These are phyloP conservation scores for Caracal caracal DNA, from an alignment of 2,113 vertebrate species.

Conservation along the genomic window DNA sequence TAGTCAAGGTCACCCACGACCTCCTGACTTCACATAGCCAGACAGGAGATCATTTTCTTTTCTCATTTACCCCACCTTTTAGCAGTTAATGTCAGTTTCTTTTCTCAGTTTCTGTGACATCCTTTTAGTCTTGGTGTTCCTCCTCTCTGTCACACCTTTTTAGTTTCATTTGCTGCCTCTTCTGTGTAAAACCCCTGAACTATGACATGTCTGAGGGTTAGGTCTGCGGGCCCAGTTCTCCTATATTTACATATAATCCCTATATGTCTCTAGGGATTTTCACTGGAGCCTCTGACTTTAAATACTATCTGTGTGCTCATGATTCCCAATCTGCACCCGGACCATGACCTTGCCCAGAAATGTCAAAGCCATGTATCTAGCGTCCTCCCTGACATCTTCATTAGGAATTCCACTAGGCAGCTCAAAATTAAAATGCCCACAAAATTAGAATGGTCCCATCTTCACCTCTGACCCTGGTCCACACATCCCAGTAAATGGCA, in stretches of 20 bases:
- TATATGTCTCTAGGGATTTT: neutral
- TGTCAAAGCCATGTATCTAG: neutral
- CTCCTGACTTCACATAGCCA: neutral
- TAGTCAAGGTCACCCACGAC: neutral
- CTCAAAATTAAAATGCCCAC: neutral
- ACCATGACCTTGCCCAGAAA: neutral
- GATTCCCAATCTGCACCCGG: neutral
- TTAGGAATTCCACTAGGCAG: neutral
- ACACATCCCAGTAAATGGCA: neutral
- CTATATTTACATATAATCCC: neutral
- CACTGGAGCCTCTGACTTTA: neutral
- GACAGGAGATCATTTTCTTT: neutral
- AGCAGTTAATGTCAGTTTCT: slow-evolving; percentile 30
- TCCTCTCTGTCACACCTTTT: neutral
- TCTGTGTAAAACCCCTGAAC: slow-evolving; percentile 36
- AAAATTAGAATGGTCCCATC: neutral
- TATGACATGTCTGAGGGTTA: neutral
- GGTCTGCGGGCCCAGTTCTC: neutral
- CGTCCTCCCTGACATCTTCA: neutral
- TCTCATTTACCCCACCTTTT: neutral
- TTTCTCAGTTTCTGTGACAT: slow-evolving; percentile 51
- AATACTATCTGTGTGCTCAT: neutral
- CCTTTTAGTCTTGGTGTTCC: neutral
- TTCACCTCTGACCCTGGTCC: neutral
- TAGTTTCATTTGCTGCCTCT: slow-evolving; percentile 20